Evolutionary conservation across 2,113 vertebrate species (phyloP), one percentile per base, ranked within the genome.

Genomic region (Caranx ignobilis): DNA sequence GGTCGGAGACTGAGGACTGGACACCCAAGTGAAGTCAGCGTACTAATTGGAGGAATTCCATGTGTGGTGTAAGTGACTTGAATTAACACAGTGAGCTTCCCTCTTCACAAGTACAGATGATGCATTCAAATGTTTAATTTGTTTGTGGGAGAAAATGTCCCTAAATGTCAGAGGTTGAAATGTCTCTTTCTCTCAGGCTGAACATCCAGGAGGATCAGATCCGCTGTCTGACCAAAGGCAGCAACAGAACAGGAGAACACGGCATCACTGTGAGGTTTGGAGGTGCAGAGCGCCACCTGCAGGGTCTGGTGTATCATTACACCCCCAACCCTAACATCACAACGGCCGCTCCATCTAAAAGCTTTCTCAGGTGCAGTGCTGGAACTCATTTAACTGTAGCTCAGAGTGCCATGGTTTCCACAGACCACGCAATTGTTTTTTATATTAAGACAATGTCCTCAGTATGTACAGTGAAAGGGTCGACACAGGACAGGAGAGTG

Each of bases 301-400:
- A 95, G 77, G 93, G 92, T 3, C 81, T 83, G 1, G 79, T 93
- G 35, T 99, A 97, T 89, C 94, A 93, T 74, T 99, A 99, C 70
- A 98, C 96, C 18, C 72, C 94, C 12, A 95, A 99, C 88, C 98
- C 98, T 31, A 99, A 97, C 70, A 86, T 98, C 87, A 98, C 97
- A 4, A 92, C 92, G 71, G 98, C 96, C 6, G 85, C 95, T 11
- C 98, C 97, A 0, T 90, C 96, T 83, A 98, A 96, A 93, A 99
- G 98, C 89, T 99, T 98, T 81, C 91, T 97, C 86, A 97, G 97
- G 97, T 99, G 62, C 15, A 26, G 32, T 47, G 26, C 26, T 26
- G 26, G 26, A 26, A 26, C 26, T 26, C 26, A 26, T 26, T 26
- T 26, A 26, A 26, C 26, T 26, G 1, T 26, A 26, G 26, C 26